These are phyloP conservation scores for Lates japonicus DNA, from an alignment of 2,797 vertebrate species.

Conservation along the genomic window DNA sequence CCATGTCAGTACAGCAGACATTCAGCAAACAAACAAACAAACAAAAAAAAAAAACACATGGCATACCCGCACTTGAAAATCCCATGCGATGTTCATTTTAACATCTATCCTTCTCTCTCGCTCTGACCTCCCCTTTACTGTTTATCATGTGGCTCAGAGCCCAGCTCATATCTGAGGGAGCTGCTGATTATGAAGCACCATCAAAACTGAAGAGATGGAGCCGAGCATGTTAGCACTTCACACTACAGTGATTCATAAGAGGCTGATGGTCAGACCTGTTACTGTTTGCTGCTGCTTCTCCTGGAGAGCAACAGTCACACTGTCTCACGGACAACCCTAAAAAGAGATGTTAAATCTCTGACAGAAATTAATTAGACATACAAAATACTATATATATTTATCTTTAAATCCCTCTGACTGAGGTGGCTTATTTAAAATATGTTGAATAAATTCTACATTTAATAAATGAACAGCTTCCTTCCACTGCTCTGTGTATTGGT, in stretches of 20 bases:
- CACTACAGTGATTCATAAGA: slow-evolving; percentile 29
- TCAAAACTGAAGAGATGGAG: neutral
- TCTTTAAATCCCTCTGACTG: neutral
- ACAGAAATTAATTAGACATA: neutral
- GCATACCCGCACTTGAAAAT: too few relatives aligned
- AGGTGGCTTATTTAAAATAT: neutral
- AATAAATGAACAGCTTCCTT: slow-evolving; percentile 4
- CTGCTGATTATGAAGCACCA: slow-evolving; percentile 30
- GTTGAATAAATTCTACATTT: too few relatives aligned
- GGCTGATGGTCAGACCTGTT: slow-evolving; percentile 18
- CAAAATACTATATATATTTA: neutral
- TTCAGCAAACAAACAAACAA: too few relatives aligned
- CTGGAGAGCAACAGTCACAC: slow-evolving; percentile 5
- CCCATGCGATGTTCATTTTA: neutral
- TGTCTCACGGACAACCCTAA: neutral
- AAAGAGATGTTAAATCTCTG: slow-evolving; percentile 14
- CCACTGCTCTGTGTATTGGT: slow-evolving; percentile 7
- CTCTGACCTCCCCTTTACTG: neutral
- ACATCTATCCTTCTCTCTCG: neutral
- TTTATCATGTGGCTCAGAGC: slow-evolving; percentile 34
- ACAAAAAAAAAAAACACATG: too few relatives aligned
- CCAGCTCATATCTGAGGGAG: slow-evolving; percentile 32
- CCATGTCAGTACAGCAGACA: too few relatives aligned
- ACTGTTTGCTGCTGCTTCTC: slow-evolving; percentile 13
- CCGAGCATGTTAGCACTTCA: slow-evolving; percentile 22